phyloP scores from a whole-genome alignment of 2,888 invertebrate species.

The Trachelus tabidus region DNA sequence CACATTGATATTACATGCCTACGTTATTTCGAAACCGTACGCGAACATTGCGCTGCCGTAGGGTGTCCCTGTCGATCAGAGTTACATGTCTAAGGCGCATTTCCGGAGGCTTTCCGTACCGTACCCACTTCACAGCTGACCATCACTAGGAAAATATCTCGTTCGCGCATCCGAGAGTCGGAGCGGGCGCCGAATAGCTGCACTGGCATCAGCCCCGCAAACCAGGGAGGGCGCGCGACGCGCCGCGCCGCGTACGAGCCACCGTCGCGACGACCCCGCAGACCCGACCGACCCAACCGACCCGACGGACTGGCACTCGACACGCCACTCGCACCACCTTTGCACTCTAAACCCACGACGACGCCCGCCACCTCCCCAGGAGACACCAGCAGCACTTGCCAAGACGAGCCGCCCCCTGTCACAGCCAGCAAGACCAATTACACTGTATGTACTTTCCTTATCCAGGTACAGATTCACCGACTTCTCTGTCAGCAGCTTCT shows the following conservation, averaged over 20 bases:
- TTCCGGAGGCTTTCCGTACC: conserved; percentile 46
- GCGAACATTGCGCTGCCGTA: conserved; percentile 70
- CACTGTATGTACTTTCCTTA: not conserved
- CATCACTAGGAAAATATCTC: conserved; percentile 44
- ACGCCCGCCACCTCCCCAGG: conserved; percentile 10
- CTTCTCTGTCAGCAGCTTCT: not conserved
- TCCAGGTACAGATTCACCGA: not conserved
- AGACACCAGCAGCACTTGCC: not conserved
- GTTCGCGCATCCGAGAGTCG: conserved; percentile 56
- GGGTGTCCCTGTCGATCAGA: conserved; percentile 41
- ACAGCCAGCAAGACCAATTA: not conserved
- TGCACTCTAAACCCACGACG: conserved; percentile 2
- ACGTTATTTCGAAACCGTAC: conserved; percentile 71
- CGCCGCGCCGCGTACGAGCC: conserved; percentile 68
- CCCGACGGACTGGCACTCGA: not conserved
- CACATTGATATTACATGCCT: conserved; percentile 67
- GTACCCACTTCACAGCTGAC: conserved; percentile 50
- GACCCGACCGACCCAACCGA: not conserved
- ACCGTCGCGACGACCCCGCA: not conserved
- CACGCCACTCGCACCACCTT: conserved; percentile 2
- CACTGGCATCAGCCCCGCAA: conserved; percentile 53
- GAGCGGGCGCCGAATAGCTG: conserved; percentile 42
- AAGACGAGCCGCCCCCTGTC: not conserved
- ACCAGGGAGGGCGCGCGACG: conserved; percentile 65
- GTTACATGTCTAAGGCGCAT: conserved; percentile 62